A percentile compares a stretch with the other conserved stretches of the same genome.
These are phyloP conservation scores for Drosophila setifemur DNA, from an alignment of 1,140 invertebrate species.

Conservation along the genomic window DNA sequence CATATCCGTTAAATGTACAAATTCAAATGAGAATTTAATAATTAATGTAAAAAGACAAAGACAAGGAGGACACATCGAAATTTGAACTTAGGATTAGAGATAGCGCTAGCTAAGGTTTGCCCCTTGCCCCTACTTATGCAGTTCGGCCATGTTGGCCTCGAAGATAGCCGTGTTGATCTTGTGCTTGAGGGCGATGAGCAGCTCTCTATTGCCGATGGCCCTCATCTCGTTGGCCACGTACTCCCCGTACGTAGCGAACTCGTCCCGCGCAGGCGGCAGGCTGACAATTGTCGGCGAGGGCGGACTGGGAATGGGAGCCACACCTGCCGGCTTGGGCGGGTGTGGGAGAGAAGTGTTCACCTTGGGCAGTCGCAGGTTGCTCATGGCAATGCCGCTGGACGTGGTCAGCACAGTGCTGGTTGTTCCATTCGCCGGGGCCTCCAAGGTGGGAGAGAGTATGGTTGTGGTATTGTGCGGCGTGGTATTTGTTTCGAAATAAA, in stretches of 20 bases:
- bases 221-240: constrained; percentile 81
- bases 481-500: constrained; percentile 58
- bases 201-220: constrained; percentile 65
- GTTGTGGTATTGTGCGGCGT: constrained; percentile 38
- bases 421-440: constrained; percentile 24
- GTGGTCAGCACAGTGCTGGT: constrained; percentile 13
- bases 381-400: constrained; percentile 31
- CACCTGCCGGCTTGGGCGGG: constrained; percentile 45
- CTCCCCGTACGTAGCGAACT: constrained; percentile 74
- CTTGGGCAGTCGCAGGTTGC: constrained; percentile 49
- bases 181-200: constrained; percentile 75
- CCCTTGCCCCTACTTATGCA: constrained; percentile 70
- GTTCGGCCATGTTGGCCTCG: constrained; percentile 77
- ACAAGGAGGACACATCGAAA: constrained; percentile 20
- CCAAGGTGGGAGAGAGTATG: constrained; percentile 44
- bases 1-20: constrained; percentile 53
- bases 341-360: constrained; percentile 33
- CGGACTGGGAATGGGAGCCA: constrained; percentile 21
- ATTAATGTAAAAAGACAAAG: constrained; percentile 25
- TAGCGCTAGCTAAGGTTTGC: constrained; percentile 30
- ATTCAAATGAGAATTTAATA: constrained; percentile 49
- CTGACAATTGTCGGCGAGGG: constrained; percentile 21
- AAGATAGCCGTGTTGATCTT: constrained; percentile 82
- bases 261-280: constrained; percentile 50
- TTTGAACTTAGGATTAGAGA: constrained; percentile 49